Evolutionary conservation across 2,888 invertebrate species (phyloP), one percentile per base, ranked within the genome.

Genomic region (Scaptomyza polygonia): DNA sequence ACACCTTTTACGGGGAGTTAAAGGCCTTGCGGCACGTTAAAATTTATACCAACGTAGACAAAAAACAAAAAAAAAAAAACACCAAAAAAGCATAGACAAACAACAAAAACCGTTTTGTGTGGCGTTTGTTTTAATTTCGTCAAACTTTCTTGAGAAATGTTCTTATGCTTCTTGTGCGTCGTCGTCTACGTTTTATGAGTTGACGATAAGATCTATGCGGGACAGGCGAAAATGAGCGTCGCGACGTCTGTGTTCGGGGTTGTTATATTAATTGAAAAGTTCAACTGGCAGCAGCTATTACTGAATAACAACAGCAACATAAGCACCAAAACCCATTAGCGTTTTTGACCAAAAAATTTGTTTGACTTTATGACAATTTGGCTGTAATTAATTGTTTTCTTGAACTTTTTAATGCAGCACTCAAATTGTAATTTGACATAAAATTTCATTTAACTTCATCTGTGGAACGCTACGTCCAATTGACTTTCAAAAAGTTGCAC

Each of bases 251-350:
- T 44, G 8, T 57, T 61, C 47, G 67, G 59, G 67, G 67, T 63
- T 86, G 45, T 80, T 71, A 73, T 83, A 86, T 83, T 83, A 83
- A 83, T 86, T 84, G 86, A 84, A 82, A 83, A 83, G 81, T 83
- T 83, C 69, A 74, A 39, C 63, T 68, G 64, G 59, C 72, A 61
- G 63, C 62, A 36, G n/a, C 58, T 54, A n/a, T 40, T 56, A 30
- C 43, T 57, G 14, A 32, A 11, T 12, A 12, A 32, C 45, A 34
- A 12, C 32, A 42, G 25, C 57, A 40, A 16, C 32, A 66, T 14
- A 14, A 34, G n/a, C 49, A 48, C 9, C 43, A 67, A 68, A 69
- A 77, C 51, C 67, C 84, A 83, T 83, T 80, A 86, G 73, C 84
- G 79, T 79, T 79, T 79, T 72, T 59, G 65, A 62, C 56, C 59